Percentiles rank a stretch among this genome's conserved stretches.
Evolutionary conservation across 2,797 vertebrate genomes (phyloP).

Genomic region (Gila robusta): DNA sequence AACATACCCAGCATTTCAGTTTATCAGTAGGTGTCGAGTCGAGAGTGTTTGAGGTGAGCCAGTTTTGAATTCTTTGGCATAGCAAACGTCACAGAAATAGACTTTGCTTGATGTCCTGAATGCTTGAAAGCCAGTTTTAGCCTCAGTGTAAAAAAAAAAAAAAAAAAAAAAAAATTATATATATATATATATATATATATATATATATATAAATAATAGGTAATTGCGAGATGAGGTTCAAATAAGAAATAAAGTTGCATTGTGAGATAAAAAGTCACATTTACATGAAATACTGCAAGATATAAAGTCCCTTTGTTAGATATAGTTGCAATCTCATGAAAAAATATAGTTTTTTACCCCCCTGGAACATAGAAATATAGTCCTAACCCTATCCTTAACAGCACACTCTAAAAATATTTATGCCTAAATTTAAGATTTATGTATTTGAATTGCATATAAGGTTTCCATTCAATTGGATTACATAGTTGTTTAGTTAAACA

Average conservation of each 20-base stretch:
- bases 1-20: neutral
- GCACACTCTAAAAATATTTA: too few relatives aligned
- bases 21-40: neutral
- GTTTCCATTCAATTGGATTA: too few relatives aligned
- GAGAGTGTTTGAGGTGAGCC: neutral
- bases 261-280: neutral
- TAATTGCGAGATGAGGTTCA: neutral
- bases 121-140: neutral
- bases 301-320: neutral
- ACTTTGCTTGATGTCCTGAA: neutral
- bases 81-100: neutral
- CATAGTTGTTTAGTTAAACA: too few relatives aligned
- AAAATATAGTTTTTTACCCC: neutral
- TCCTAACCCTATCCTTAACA: too few relatives aligned
- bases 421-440: too few relatives aligned
- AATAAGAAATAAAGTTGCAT: neutral
- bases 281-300: neutral
- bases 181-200: too few relatives aligned
- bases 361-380: too few relatives aligned
- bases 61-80: neutral
- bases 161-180: too few relatives aligned
- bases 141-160: neutral
- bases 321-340: neutral
- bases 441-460: too few relatives aligned
- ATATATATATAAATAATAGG: too few relatives aligned